Evolutionary conservation across 2,113 vertebrate species (phyloP), one percentile per base, ranked within the genome.

Genomic region (Lepisosteus oculatus): DNA sequence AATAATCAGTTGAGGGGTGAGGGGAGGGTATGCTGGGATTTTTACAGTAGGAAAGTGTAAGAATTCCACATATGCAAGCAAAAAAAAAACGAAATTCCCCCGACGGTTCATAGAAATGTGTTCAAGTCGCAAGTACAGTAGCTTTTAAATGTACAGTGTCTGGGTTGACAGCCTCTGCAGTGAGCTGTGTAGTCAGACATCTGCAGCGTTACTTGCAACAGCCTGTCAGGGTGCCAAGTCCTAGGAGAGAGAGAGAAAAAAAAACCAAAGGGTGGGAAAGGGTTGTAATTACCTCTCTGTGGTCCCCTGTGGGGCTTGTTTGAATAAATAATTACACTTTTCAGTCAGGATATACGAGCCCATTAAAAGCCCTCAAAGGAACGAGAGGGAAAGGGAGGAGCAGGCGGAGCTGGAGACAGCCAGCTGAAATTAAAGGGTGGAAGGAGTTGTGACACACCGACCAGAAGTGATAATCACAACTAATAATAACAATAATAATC

Each of bases 291-390:
- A 76, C 73, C 77, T 80, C 75, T 76, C 69, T 61, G 47, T 45
- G 74, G 67, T 70, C 61, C 77, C 71, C 75, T 80, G 77, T 75
- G 78, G 73, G 75, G 73, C 71, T 70, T 65, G 76, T 77, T 78
- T 72, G 73, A 77, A 75, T 79, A 79, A 79, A 83, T 80, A 80
- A 80, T 78, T 75, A 80, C 78, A 73, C 71, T 75, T 77, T 77
- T 77, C 72, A 76, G 55, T 14, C 15, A 76, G 73, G 74, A 72
- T 75, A 75, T 57, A 76, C 59, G 61, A 61, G 62, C 73, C 61
- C 67, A 57, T 79, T 70, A 80, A 66, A 77, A 67, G 68, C 74
- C 43, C 54, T 45, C 65, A 68, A 74, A 74, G 65, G 76, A 71
- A 56, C 61, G 45, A 5, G 17, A n/a, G 6, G 43, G 61, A 45